Conservation (phyloP, 2,888 invertebrate genomes). For the Acronicta aceris region DNA sequence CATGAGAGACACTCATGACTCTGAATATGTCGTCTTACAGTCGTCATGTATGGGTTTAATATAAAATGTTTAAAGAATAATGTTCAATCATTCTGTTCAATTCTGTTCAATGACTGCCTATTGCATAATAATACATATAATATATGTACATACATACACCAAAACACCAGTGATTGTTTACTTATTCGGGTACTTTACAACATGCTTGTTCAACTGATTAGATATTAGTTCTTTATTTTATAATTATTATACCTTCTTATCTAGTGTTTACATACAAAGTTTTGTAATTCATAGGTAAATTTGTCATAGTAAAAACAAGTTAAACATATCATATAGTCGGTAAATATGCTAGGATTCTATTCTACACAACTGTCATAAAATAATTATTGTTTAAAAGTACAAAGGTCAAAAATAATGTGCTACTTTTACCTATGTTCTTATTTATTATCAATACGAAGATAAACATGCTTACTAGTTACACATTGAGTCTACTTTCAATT, state of each 20-base stretch:
- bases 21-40: too few relatives aligned
- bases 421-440: background rate
- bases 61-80: too few relatives aligned
- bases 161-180: background rate
- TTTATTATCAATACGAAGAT: slow-evolving; percentile 1
- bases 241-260: slow-evolving; percentile 16
- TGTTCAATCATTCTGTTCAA: too few relatives aligned
- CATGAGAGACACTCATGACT: too few relatives aligned
- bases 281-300: slow-evolving; percentile 27
- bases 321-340: slow-evolving; percentile 22
- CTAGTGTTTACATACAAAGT: slow-evolving; percentile 34
- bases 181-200: background rate
- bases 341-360: slow-evolving; percentile 23
- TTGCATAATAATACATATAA: too few relatives aligned
- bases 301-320: slow-evolving; percentile 12
- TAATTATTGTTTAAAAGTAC: slow-evolving; percentile 2
- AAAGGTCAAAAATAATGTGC: slow-evolving; percentile 2
- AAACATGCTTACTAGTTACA: slow-evolving; percentile 10
- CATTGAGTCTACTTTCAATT: slow-evolving; percentile 26
- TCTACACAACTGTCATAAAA: slow-evolving; percentile 14
- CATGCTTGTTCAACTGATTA: slow-evolving; percentile 8
- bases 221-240: slow-evolving; percentile 25
- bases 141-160: too few relatives aligned
- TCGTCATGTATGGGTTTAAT: too few relatives aligned
- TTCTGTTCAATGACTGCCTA: too few relatives aligned